Evolutionary conservation across 2,113 vertebrate species (phyloP).

Genomic region (Heterocephalus glaber): DNA sequence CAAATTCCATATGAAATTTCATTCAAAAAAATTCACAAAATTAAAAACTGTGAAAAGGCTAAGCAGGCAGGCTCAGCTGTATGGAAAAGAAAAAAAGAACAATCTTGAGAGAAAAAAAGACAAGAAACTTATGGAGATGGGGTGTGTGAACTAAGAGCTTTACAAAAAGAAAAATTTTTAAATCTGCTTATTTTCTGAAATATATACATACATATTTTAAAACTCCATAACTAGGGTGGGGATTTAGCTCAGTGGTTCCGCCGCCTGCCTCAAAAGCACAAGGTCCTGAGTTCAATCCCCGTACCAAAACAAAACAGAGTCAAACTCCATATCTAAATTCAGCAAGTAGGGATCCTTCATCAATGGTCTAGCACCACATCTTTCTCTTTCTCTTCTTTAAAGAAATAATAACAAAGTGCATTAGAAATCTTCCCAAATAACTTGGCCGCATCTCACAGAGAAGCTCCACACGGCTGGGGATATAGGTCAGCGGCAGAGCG

Average conservation of each 20-base stretch:
- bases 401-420: conserved; percentile 44
- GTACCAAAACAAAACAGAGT: too few species aligned
- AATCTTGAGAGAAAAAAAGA: not conserved
- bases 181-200: conserved; percentile 51
- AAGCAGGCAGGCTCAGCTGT: conserved; percentile 45
- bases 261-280: too few species aligned
- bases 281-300: too few species aligned
- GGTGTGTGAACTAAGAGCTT: not conserved
- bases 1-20: conserved; percentile 61
- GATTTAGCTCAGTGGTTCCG: too few species aligned
- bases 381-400: conserved; percentile 34
- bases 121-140: not conserved
- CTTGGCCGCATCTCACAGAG: conserved; percentile 62
- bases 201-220: not conserved
- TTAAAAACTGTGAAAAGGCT: conserved; percentile 43
- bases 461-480: not conserved
- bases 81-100: conserved; percentile 59
- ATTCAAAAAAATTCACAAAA: conserved; percentile 75
- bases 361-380: conserved; percentile 52
- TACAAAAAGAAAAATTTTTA: conserved; percentile 26
- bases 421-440: conserved; percentile 68
- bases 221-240: not conserved
- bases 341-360: not conserved
- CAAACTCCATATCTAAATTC: not conserved
- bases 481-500: too few species aligned